Evolutionary conservation across 1,140 invertebrate species (phyloP), one percentile per base, ranked within the genome.

Genomic region (Drosophila rhopaloa): DNA sequence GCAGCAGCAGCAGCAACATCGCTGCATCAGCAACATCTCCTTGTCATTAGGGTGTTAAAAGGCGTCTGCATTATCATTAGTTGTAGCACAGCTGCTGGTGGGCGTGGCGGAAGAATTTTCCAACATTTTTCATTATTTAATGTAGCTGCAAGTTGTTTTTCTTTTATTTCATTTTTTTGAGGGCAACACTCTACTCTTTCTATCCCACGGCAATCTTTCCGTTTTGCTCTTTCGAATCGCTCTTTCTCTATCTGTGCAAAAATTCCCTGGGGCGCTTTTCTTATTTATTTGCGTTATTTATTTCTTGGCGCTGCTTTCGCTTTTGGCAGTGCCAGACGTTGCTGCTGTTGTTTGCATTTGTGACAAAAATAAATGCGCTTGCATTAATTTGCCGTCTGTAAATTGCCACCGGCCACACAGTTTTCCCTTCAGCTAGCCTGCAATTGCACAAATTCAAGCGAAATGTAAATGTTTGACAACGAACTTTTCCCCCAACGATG

Each of bases 231-330:
- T 13, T 77, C 57, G 53, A 65, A 60, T 81, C 60, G 53, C 75
- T 50, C 60, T 44, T 37, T 47, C 11, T 59, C 19, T 55, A 11
- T 37, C 41, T 57, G 16, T 51, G 11, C 48, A 27, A 27, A 56
- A 67, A 58, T 80, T 58, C 79, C 83, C 83, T 70, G 79, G 79
- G 82, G 83, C 79, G 76, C 67, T 88, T 89, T 88, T 88, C 83
- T 88, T 88, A 88, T 88, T 86, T 89, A 86, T 86, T 86, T 86
- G 83, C 83, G 82, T 88, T 86, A 86, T 86, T 86, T 86, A 86
- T 88, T 86, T 86, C 82, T 86, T 86, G 83, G 83, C 83, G 82
- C 71, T 73, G 83, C 82, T 88, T 86, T 86, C 83, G 82, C 82
- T 86, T 86, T 86, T 88, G 82, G 83, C 82, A 86, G 82, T 79